Conservation (phyloP, 2,113 vertebrate species). For the Rhegmatorhina hoffmannsi region DNA sequence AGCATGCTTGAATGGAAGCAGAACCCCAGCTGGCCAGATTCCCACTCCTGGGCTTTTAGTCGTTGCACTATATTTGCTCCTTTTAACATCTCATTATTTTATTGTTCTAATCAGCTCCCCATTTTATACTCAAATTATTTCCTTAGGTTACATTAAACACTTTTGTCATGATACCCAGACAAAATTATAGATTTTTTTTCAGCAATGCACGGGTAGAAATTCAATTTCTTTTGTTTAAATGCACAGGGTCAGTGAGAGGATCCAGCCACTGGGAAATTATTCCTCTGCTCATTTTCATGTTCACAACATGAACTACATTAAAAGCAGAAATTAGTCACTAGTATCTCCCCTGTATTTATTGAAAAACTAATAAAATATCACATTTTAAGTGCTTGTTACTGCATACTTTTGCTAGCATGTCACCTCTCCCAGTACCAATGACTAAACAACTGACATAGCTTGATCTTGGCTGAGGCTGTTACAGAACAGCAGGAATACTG, state of each 20-base stretch:
- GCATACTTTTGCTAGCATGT: slow-evolving; percentile 25
- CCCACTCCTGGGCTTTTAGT: slow-evolving; percentile 25
- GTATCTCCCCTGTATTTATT: neutral
- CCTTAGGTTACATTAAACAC: neutral
- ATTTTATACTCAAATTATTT: slow-evolving; percentile 16
- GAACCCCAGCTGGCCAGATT: slow-evolving; percentile 61
- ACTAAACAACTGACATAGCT: slow-evolving; percentile 49
- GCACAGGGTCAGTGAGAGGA: neutral
- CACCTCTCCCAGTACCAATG: slow-evolving; percentile 43
- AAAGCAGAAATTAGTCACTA: neutral
- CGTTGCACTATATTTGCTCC: neutral
- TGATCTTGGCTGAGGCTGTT: slow-evolving; percentile 57
- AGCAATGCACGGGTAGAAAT: neutral
- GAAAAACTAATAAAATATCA: slow-evolving; percentile 6
- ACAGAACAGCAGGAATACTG: slow-evolving; percentile 62
- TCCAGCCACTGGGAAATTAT: neutral
- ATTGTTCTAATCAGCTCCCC: slow-evolving; percentile 33
- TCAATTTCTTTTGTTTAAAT: slow-evolving; percentile 3
- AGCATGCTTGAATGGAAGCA: slow-evolving; percentile 63
- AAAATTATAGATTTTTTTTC: neutral
- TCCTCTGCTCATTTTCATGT: neutral
- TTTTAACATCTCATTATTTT: slow-evolving; percentile 46
- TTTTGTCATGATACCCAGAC: neutral
- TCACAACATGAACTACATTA: slow-evolving; percentile 15
- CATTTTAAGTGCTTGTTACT: neutral